These are phyloP conservation scores for Pollenia labialis DNA, from an alignment of 2,888 invertebrate species.

Conservation along the genomic window DNA sequence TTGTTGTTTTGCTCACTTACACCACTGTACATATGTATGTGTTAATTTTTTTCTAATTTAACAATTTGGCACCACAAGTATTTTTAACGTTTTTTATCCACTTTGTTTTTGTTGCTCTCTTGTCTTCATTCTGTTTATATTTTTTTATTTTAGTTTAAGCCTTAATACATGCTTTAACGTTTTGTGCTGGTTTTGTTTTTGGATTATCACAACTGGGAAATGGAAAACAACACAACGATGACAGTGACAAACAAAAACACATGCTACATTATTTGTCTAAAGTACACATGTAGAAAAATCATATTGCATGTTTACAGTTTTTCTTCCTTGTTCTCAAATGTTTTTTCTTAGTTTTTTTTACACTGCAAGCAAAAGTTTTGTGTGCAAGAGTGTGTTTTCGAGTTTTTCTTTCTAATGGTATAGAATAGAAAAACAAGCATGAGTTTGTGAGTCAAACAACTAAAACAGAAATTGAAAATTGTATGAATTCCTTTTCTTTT, in stretches of 20 bases:
- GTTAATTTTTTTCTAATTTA: slow-evolving; percentile 54
- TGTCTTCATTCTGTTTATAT: neutral
- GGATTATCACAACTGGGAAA: slow-evolving; percentile 54
- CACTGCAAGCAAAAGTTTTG: neutral
- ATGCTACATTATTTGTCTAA: neutral
- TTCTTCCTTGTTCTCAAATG: neutral
- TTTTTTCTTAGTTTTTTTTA: too few relatives aligned
- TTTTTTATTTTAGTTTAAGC: slow-evolving; percentile 31
- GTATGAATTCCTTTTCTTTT: slow-evolving; percentile 41
- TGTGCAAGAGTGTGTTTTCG: neutral
- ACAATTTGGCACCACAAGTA: slow-evolving; percentile 62
- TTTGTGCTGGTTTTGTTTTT: slow-evolving; percentile 34
- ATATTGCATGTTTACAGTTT: slow-evolving; percentile 7
- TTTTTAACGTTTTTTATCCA: slow-evolving; percentile 41
- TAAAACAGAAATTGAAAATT: slow-evolving; percentile 34
- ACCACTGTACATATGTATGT: too few relatives aligned
- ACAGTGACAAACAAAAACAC: slow-evolving; percentile 14
- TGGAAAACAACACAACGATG: slow-evolving; percentile 27
- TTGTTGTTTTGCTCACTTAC: slow-evolving; percentile 12
- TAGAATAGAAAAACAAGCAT: slow-evolving; percentile 3
- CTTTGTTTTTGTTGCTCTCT: slow-evolving; percentile 15
- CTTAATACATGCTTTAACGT: slow-evolving; percentile 55
- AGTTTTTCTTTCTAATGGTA: neutral
- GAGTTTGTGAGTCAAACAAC: neutral
- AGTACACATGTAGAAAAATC: neutral